A percentile compares a stretch with the other conserved stretches of the same genome.
Evolutionary conservation across 1,140 invertebrate species (phyloP).

Genomic region (Heliothis virescens): DNA sequence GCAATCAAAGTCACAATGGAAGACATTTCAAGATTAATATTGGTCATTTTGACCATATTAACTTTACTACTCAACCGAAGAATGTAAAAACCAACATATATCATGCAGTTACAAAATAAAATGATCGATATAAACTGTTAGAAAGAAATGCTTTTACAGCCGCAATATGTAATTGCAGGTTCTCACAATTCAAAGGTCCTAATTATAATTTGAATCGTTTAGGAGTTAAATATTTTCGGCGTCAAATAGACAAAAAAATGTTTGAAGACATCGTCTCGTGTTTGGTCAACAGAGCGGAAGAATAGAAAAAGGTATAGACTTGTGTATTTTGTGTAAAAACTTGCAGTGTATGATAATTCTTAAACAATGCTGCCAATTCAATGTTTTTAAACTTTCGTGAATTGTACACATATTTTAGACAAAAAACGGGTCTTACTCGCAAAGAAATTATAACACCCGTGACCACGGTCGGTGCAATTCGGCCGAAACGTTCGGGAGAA

Average conservation of each 20-base stretch:
- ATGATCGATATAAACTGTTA: slow-evolving; percentile 1
- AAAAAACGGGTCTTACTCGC: no score
- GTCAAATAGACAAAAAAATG: slow-evolving; percentile 78
- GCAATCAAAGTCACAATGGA: slow-evolving; percentile 69
- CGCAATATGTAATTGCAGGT: slow-evolving; percentile 50
- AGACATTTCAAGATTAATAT: slow-evolving; percentile 77
- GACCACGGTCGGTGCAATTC: no score
- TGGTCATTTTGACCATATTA: slow-evolving; percentile 76
- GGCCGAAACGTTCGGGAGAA: no score
- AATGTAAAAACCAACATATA: slow-evolving; percentile 19
- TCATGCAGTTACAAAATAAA: neutral
- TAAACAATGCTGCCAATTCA: no score
- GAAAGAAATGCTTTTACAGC: slow-evolving; percentile 1
- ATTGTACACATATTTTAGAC: no score
- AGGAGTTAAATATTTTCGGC: slow-evolving; percentile 82
- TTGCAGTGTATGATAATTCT: neutral
- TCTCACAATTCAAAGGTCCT: slow-evolving; percentile 72
- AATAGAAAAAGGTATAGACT: slow-evolving; percentile 61
- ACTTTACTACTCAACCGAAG: slow-evolving; percentile 61
- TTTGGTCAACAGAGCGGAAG: slow-evolving; percentile 76
- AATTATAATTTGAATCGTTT: slow-evolving; percentile 85
- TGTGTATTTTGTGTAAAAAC: neutral
- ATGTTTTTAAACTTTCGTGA: no score
- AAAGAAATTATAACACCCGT: no score
- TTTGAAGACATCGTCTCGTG: slow-evolving; percentile 79